Evolutionary conservation across 2,113 vertebrate species (phyloP), one percentile per base, ranked within the genome.

Genomic region (Acinonyx jubatus): DNA sequence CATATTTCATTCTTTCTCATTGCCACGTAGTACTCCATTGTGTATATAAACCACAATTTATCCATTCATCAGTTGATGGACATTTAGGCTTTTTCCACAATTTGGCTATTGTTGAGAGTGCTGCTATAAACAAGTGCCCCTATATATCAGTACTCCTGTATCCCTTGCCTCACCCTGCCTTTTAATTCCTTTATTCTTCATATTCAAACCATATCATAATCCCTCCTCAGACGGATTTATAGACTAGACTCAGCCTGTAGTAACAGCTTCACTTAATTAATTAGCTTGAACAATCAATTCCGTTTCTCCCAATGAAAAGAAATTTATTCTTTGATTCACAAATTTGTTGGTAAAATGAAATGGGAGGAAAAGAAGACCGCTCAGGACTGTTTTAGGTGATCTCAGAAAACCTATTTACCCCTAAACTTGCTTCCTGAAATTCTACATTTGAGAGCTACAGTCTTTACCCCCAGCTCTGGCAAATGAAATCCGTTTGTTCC

Each of bases 341-440:
- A 83, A 76, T 83, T 89, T 92, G 12, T 82, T 73, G 94, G 48
- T 52, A 61, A 92, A 94, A 73, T 79, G 63, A 91, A 91, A 96
- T 50, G 15, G 33, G 76, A 69, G 29, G 55, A 33, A 73, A 93
- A 79, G 65, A 85, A 93, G 52, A 74, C 1, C 18, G 4, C 29
- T 73, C 19, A 29, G 9, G 12, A 23, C 31, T 48, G 8, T 12
- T 27, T 5, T 63, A 18, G 48, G 50, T 25, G 27, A 80, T 18
- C 33, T 73, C 86, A 95, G 76, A 88, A 79, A 96, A 69, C 23
- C 7, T 29, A 19, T 23, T 66, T 76, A 61, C 1, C 10, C 7
- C 29, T n/a, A 73, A 50, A 63, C 1, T 48, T 84, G 50, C 45
- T 86, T 91, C 65, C 65, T 71, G 48, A 95, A 90, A 55, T 91